phyloP scores from a whole-genome alignment of 1,140 invertebrate genomes.

The Nasonia giraulti region DNA sequence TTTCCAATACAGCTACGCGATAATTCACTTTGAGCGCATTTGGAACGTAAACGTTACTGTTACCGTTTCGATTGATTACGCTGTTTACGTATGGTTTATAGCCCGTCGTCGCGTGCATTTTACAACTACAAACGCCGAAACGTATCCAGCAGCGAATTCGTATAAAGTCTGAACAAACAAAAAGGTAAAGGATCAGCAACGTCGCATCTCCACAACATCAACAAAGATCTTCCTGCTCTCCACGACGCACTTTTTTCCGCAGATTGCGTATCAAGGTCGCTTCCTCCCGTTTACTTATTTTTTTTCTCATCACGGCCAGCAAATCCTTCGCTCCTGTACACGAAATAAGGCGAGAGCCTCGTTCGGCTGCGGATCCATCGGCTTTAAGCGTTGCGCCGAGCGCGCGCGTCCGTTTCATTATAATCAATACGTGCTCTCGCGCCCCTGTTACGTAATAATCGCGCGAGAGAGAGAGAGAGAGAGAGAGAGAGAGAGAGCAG shows the following conservation, averaged over 20 bases:
- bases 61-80: too few species aligned
- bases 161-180: too few species aligned
- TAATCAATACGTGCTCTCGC: slow-evolving; percentile 31
- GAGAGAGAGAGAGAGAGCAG: too few species aligned
- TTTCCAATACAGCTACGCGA: neutral
- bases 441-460: neutral
- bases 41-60: too few species aligned
- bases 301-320: neutral
- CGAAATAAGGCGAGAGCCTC: neutral
- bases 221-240: neutral
- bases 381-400: slow-evolving; percentile 6
- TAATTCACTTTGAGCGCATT: too few species aligned
- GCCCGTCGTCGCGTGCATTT: too few species aligned
- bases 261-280: neutral
- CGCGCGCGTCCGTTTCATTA: slow-evolving; percentile 25
- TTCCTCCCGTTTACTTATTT: neutral
- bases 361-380: neutral
- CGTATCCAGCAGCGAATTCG: too few species aligned
- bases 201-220: too few species aligned
- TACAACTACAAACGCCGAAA: too few species aligned
- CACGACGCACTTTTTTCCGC: neutral
- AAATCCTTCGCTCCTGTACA: neutral
- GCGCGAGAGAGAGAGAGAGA: neutral
- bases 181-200: too few species aligned
- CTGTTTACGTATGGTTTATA: too few species aligned